Evolutionary conservation across 2,113 vertebrate species (phyloP).

Genomic region (Edolisoma coerulescens): DNA sequence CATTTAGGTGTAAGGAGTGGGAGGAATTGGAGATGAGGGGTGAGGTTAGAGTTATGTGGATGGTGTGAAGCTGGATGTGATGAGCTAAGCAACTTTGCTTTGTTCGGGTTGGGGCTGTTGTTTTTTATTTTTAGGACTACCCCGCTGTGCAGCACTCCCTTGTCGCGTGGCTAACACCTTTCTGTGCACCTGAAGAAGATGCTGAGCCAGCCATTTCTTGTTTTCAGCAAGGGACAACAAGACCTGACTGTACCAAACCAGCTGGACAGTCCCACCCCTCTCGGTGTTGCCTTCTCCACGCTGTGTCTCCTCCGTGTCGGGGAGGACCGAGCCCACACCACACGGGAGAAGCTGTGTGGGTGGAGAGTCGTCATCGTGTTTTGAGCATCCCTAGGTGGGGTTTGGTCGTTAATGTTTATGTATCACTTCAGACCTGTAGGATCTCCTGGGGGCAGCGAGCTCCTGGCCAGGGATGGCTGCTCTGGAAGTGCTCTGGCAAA

Average conservation of each 20-base stretch:
- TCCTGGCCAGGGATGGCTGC: not conserved
- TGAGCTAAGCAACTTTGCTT: slow-evolving; percentile 34
- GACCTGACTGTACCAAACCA: not conserved
- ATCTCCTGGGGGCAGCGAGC: not conserved
- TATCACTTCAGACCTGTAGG: not conserved
- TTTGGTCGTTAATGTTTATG: not conserved
- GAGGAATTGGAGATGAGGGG: slow-evolving; percentile 45
- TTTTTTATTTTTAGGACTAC: not conserved
- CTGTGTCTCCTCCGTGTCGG: not conserved
- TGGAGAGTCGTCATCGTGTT: not conserved
- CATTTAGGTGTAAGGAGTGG: slow-evolving; percentile 31
- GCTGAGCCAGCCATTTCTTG: not conserved
- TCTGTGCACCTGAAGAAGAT: not conserved
- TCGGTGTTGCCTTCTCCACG: not conserved
- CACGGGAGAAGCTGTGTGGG: not conserved
- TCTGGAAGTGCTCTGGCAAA: not conserved
- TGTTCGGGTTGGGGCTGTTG: not conserved
- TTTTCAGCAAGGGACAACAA: not conserved
- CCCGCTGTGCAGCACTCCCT: not conserved
- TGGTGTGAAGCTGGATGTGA: not conserved
- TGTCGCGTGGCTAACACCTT: not conserved
- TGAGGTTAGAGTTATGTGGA: slow-evolving; percentile 35
- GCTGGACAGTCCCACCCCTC: not conserved
- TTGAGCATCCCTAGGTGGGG: slow-evolving; percentile 3
- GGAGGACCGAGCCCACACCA: not conserved